These are phyloP conservation scores for Pedionomus torquatus DNA, from an alignment of 2,113 vertebrate genomes.

Conservation along the genomic window DNA sequence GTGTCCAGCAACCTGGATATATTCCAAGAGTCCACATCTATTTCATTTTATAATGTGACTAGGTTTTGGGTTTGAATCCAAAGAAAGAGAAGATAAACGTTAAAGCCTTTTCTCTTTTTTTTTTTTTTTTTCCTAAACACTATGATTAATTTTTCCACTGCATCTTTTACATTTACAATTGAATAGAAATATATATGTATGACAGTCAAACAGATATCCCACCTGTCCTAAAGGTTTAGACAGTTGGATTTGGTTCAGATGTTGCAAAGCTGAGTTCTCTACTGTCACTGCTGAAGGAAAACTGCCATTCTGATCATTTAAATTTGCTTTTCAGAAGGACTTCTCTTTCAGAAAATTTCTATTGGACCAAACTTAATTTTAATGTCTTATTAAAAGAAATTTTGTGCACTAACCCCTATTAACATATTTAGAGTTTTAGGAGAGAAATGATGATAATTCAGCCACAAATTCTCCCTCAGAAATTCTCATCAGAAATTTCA, in stretches of 20 bases:
- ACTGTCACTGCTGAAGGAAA: background rate
- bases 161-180: background rate
- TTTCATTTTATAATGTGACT: background rate
- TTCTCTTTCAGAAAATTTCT: background rate
- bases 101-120: background rate
- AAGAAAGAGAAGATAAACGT: background rate
- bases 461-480: background rate
- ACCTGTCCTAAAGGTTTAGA: background rate
- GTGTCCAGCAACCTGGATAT: background rate
- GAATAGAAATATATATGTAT: background rate
- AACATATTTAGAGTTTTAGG: background rate
- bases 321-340: background rate
- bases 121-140: background rate
- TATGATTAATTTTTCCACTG: background rate
- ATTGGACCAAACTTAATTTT: background rate
- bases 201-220: background rate
- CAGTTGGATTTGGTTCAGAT: background rate
- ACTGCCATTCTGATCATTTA: background rate
- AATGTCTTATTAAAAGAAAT: background rate
- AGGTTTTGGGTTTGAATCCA: background rate
- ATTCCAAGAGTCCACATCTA: background rate
- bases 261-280: background rate
- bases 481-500: constrained; percentile 23
- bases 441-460: background rate
- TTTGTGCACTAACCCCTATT: background rate